phyloP scores from a whole-genome alignment of 2,113 vertebrate species.

The Tyrannus savana region DNA sequence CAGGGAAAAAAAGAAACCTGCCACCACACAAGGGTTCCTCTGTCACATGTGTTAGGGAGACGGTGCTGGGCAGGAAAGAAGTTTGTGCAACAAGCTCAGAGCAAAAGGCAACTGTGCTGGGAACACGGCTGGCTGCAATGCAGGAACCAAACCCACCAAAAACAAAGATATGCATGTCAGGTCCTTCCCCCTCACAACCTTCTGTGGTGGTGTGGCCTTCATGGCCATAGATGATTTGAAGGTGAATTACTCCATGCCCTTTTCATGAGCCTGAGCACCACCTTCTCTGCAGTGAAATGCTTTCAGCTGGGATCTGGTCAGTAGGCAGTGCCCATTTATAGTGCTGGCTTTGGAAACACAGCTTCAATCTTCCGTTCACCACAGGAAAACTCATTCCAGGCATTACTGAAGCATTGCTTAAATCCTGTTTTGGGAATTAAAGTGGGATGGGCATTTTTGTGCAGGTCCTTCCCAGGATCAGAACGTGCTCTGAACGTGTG shows the following conservation, averaged over 20 bases:
- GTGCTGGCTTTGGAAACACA: background rate
- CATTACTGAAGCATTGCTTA: background rate
- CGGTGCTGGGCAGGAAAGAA: background rate
- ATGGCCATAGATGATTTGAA: background rate
- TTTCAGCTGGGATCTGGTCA: background rate
- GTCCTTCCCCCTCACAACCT: background rate
- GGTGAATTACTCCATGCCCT: background rate
- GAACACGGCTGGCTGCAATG: background rate
- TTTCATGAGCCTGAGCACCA: background rate
- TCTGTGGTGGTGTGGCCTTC: background rate
- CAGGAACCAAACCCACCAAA: background rate
- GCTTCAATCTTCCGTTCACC: background rate
- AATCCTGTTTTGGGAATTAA: background rate
- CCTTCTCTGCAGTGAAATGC: background rate
- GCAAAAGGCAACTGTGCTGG: background rate
- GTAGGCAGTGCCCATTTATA: background rate
- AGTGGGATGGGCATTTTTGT: background rate
- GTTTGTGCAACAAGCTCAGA: background rate
- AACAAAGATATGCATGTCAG: background rate
- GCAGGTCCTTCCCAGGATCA: background rate
- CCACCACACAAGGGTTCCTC: background rate
- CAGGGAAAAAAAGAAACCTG: rapidly evolving
- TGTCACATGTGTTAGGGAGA: background rate
- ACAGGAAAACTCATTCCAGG: background rate
- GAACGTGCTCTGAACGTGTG: background rate